phyloP scores from a whole-genome alignment of 2,797 vertebrate species.

The Fringilla coelebs region DNA sequence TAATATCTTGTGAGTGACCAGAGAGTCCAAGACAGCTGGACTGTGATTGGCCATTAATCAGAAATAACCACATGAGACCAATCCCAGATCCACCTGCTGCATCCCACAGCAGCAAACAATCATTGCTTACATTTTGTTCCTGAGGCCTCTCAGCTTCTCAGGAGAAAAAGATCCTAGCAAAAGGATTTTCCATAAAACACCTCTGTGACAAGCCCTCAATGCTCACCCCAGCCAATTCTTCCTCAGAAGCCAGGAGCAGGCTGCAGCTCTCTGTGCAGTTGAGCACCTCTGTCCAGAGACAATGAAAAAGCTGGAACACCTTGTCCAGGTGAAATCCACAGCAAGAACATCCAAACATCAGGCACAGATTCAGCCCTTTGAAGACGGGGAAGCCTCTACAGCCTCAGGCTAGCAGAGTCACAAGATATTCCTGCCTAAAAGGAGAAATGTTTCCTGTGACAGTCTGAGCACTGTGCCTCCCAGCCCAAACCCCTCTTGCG shows the following conservation, averaged over 20 bases:
- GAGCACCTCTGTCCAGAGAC: background rate
- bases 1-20: too few species aligned
- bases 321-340: background rate
- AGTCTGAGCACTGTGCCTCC: background rate
- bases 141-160: too few species aligned
- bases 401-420: background rate
- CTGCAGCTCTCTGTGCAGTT: background rate
- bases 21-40: too few species aligned
- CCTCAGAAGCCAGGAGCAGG: background rate
- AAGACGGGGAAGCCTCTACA: background rate
- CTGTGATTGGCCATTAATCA: too few species aligned
- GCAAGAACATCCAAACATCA: background rate
- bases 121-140: too few species aligned
- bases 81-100: too few species aligned
- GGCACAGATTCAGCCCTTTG: background rate
- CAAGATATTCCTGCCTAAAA: background rate
- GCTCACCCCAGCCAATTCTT: background rate
- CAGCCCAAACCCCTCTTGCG: background rate
- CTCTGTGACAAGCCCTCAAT: too few species aligned
- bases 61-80: too few species aligned
- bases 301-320: background rate
- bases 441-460: background rate
- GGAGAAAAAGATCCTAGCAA: too few species aligned
- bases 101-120: too few species aligned
- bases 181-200: too few species aligned